Percentiles rank a stretch among this genome's conserved stretches.
Conservation (phyloP, 2,888 invertebrate species). For the Trichopoda pennipes region DNA sequence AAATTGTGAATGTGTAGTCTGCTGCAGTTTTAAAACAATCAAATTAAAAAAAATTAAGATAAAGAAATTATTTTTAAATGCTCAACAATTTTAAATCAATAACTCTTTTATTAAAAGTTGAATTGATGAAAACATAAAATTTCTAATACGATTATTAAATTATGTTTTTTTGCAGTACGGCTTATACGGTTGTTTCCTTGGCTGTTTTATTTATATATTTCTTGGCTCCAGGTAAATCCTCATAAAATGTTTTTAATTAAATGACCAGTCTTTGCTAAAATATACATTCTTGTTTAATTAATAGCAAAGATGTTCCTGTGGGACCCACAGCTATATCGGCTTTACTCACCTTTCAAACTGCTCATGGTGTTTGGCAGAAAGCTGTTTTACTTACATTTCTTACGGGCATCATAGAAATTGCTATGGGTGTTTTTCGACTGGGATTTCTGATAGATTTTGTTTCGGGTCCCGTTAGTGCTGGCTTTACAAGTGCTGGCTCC, state of each 20-base stretch:
- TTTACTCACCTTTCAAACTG: conserved; percentile 90
- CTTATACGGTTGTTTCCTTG: conserved; percentile 94
- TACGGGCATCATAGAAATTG: conserved; percentile 87
- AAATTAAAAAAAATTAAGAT: too few species aligned
- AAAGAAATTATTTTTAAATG: too few species aligned
- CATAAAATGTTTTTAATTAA: background rate
- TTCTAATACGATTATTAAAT: background rate
- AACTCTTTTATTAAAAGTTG: too few species aligned
- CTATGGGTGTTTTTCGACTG: conserved; percentile 91
- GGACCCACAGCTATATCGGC: conserved; percentile 97
- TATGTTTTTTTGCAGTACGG: conserved; percentile 86
- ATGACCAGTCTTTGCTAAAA: conserved; percentile 69
- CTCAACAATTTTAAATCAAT: too few species aligned
- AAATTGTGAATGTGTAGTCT: too few species aligned
- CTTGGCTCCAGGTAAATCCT: conserved; percentile 66
- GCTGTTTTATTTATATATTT: conserved; percentile 84
- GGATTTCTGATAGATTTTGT: conserved; percentile 95
- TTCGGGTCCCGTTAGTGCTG: conserved; percentile 93
- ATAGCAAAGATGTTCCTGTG: conserved; percentile 93
- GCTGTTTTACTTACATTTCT: conserved; percentile 90
- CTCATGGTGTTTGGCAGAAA: conserved; percentile 84
- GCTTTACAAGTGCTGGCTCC: conserved; percentile 94
- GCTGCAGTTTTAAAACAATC: too few species aligned
- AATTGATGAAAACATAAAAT: background rate
- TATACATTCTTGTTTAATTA: conserved; percentile 86